phyloP scores from a whole-genome alignment of 2,797 vertebrate species.

The Gallinago nigripennis region DNA sequence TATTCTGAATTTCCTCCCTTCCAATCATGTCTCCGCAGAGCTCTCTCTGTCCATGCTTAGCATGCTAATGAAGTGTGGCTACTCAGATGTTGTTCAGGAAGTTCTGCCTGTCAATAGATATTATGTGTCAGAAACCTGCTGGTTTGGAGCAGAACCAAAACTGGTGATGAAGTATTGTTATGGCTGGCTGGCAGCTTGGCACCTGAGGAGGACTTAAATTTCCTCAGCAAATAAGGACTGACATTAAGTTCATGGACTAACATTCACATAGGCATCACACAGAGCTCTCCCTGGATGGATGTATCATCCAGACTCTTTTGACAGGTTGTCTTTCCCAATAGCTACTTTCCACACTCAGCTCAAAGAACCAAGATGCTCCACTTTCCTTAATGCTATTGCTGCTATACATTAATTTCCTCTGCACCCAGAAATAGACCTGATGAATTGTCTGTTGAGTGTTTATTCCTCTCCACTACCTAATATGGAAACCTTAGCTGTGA shows the following conservation, averaged over 20 bases:
- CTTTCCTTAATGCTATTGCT: background rate
- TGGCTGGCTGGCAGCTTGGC: background rate
- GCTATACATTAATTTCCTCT: background rate
- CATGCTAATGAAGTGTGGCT: background rate
- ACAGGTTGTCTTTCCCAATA: background rate
- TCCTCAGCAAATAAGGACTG: background rate
- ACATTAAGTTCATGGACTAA: background rate
- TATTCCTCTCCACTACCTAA: background rate
- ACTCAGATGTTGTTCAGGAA: background rate
- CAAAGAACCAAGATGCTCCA: background rate
- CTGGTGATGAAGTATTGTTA: background rate
- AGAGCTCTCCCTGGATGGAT: background rate
- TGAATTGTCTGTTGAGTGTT: background rate
- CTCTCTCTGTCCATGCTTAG: background rate
- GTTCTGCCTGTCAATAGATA: background rate
- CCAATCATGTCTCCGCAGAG: background rate
- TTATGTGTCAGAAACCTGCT: background rate
- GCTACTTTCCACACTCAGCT: background rate
- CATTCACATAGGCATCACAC: background rate
- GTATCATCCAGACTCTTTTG: background rate
- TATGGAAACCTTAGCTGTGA: background rate
- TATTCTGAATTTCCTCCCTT: background rate
- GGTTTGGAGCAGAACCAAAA: conserved; percentile 24
- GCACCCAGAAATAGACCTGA: background rate
- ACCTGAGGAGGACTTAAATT: background rate